phyloP scores from a whole-genome alignment of 37 sponge, comb jelly and placozoan species.

The Spongia lamella region DNA sequence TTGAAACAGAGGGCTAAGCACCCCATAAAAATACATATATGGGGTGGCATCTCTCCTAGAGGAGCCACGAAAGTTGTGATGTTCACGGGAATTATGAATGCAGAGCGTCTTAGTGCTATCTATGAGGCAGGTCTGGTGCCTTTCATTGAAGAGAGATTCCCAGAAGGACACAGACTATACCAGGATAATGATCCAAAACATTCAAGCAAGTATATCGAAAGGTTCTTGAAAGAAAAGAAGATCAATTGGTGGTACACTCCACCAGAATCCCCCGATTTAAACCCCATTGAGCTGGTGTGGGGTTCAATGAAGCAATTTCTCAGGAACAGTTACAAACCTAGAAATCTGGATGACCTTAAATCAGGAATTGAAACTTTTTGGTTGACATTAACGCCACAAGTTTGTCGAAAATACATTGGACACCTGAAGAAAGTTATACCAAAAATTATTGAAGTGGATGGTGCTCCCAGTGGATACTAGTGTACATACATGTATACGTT shows the following conservation, averaged over 20 bases:
- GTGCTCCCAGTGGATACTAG: too few relatives aligned
- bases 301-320: too few relatives aligned
- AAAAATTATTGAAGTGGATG: too few relatives aligned
- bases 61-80: conserved; percentile 45
- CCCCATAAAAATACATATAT: conserved; percentile 28
- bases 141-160: too few relatives aligned
- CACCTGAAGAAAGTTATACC: too few relatives aligned
- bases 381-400: conserved; percentile 10
- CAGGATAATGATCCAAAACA: too few relatives aligned
- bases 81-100: conserved; percentile 47
- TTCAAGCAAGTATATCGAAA: background rate
- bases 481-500: too few relatives aligned
- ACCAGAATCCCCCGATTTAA: background rate
- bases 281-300: conserved; percentile 13
- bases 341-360: background rate
- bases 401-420: too few relatives aligned
- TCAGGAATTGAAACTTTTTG: background rate
- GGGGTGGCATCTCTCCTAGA: conserved; percentile 38
- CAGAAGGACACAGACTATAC: conserved; percentile 14
- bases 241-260: conserved; percentile 29
- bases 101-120: too few relatives aligned
- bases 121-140: too few relatives aligned
- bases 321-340: conserved; percentile 8
- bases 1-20: too few relatives aligned
- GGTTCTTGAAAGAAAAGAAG: background rate